Base-by-base conservation (phyloP, 2,113 vertebrate species). In the Lichenostomus cassidix region DNA sequence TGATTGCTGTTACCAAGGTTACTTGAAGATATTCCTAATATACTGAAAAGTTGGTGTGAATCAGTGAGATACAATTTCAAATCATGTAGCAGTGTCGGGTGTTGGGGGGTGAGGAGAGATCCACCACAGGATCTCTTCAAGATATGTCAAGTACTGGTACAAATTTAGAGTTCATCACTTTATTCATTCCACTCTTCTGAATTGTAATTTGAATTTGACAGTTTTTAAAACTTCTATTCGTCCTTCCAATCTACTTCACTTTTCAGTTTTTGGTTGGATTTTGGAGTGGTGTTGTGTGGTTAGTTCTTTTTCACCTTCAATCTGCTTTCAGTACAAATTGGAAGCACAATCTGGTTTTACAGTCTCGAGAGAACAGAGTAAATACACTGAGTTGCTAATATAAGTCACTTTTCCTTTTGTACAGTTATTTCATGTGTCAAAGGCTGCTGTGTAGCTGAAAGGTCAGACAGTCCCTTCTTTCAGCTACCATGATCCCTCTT, bases 71-170 rank as follows among this genome's bases (percentile, higher is more conserved):
- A 44, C 27, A 37, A 7, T 50, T 91, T 75, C 46, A 84, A 85
- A 49, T 29, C 18, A 15, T 15, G 5, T 47, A 62, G 11, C 41
- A 7, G 50, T 77, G 16, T 35, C 56, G 35, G 39, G 2, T 47
- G 0, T 24, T 69, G 23, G 0, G 11, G 22, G 2, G 0, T 9
- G 16, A 70, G 22, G 16, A 52, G 44, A 31, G 6, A 29, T 83
- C 28, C 9, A 11, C 35, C 70, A 9, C 10, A 52, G 56, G 52
- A n/a, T 13, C 8, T 87, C 60, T 89, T 83, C 39, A 31, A 75
- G 60, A 23, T 75, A 5, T 2, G 3, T 55, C 14, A 53, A 22
- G 11, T 58, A 58, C 33, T 7, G 3, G 7, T 70, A 37, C 13
- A 35, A 8, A 87, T 89, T n/a, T 59, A 19, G 28, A 47, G 22